A percentile compares a stretch with the other conserved stretches of the same genome.
Evolutionary conservation across 2,113 vertebrate genomes (phyloP).

Genomic region (Dissostichus mawsoni): DNA sequence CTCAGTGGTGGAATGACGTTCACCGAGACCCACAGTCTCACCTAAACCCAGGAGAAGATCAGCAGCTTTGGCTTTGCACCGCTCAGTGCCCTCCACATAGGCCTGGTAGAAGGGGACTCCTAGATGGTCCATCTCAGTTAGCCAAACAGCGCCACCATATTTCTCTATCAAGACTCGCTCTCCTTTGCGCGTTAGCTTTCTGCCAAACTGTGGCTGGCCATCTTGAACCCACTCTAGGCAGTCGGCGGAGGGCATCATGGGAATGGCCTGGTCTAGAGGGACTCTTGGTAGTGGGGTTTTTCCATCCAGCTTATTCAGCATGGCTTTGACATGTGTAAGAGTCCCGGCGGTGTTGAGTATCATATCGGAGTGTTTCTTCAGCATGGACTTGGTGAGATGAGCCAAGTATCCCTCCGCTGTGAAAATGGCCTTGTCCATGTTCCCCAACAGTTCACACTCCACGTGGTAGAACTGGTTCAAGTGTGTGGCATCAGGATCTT

Average conservation of each 20-base stretch:
- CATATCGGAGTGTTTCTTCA: conserved; percentile 79
- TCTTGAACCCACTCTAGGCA: conserved; percentile 85
- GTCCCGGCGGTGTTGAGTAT: conserved; percentile 79
- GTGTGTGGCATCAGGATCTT: conserved; percentile 85
- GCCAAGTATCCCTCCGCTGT: conserved; percentile 82
- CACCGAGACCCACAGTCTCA: conserved; percentile 86
- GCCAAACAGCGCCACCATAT: conserved; percentile 82
- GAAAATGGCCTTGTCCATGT: conserved; percentile 82
- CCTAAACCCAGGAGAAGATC: conserved; percentile 85
- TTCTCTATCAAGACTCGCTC: conserved; percentile 81
- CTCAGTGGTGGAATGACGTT: conserved; percentile 81
- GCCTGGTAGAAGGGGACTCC: conserved; percentile 87
- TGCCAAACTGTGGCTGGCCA: conserved; percentile 81
- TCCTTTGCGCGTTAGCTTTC: conserved; percentile 85
- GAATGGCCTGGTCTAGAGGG: conserved; percentile 81
- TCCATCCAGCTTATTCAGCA: conserved; percentile 74
- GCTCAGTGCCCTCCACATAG: conserved; percentile 78
- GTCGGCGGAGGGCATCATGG: conserved; percentile 82
- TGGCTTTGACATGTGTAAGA: conserved; percentile 71
- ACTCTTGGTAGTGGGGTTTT: conserved; percentile 76
- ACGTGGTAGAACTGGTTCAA: conserved; percentile 87
- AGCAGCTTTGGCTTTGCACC: conserved; percentile 83
- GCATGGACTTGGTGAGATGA: conserved; percentile 80
- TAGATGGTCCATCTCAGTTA: conserved; percentile 87
- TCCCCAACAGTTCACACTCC: conserved; percentile 84